Conservation (phyloP, 2,113 vertebrate species). For the Orthonyx spaldingii region DNA sequence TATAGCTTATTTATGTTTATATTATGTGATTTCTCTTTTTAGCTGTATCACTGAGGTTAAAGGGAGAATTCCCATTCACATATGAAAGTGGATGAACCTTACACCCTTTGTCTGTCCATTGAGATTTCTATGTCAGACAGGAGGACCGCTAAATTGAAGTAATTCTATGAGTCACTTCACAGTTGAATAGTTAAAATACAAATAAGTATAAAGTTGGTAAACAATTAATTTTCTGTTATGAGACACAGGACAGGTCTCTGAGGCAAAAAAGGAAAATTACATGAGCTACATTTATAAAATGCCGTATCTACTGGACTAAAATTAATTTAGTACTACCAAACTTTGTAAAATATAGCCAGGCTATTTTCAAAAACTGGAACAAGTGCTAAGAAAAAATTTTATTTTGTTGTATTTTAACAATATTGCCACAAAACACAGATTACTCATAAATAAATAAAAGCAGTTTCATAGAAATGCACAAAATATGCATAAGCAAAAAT, state of each 20-base stretch:
- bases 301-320: neutral
- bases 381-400: neutral
- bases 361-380: neutral
- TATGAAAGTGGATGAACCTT: conserved; percentile 26
- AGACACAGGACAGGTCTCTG: neutral
- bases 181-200: neutral
- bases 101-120: neutral
- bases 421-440: neutral
- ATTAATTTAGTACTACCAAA: neutral
- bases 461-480: neutral
- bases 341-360: neutral
- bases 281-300: conserved; percentile 21
- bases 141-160: neutral
- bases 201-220: neutral
- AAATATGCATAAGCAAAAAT: neutral
- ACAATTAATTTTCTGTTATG: conserved; percentile 37
- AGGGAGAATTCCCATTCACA: neutral
- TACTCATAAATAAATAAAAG: neutral
- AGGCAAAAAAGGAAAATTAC: neutral
- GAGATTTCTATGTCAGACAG: neutral
- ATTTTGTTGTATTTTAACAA: neutral
- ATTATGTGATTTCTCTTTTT: neutral
- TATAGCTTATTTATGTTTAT: neutral
- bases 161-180: conserved; percentile 1
- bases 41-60: neutral